phyloP scores from a whole-genome alignment of 2,888 invertebrate genomes.

The Drosophila neotestacea region DNA sequence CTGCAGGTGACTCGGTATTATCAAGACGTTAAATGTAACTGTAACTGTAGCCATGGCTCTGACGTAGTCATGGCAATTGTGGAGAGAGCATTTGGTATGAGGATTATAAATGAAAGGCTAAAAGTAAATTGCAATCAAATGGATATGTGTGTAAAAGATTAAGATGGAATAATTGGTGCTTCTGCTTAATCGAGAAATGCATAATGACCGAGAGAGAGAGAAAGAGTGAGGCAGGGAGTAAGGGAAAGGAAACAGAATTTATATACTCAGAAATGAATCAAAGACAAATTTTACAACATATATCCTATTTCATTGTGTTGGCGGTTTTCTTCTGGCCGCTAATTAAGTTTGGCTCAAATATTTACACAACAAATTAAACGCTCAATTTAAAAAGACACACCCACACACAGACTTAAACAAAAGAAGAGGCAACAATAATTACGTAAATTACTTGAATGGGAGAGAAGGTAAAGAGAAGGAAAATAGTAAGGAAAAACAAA shows the following conservation, averaged over 20 bases:
- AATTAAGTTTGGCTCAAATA: conserved; percentile 68
- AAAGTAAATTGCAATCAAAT: not conserved
- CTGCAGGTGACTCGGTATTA: conserved; percentile 29
- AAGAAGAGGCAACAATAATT: conserved; percentile 61
- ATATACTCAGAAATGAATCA: not conserved
- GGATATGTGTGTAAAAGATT: not conserved
- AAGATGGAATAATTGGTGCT: not conserved
- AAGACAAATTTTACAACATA: not conserved
- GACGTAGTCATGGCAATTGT: conserved; percentile 26
- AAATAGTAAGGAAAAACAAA: conserved; percentile 10
- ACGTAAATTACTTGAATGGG: conserved; percentile 61
- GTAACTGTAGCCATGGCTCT: conserved; percentile 19
- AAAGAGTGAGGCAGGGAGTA: not conserved
- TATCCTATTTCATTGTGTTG: conserved; percentile 6
- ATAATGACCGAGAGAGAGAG: not conserved
- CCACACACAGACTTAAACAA: conserved; percentile 16
- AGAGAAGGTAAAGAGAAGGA: conserved; percentile 8
- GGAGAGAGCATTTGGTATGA: not conserved
- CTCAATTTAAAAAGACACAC: conserved; percentile 62
- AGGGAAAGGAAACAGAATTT: not conserved
- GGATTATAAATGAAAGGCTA: not conserved
- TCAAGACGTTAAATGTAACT: conserved; percentile 48
- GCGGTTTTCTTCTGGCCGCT: conserved; percentile 32
- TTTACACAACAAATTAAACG: conserved; percentile 67
- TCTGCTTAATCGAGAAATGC: not conserved